phyloP scores from a whole-genome alignment of 2,797 vertebrate genomes.

The Platalea minor region DNA sequence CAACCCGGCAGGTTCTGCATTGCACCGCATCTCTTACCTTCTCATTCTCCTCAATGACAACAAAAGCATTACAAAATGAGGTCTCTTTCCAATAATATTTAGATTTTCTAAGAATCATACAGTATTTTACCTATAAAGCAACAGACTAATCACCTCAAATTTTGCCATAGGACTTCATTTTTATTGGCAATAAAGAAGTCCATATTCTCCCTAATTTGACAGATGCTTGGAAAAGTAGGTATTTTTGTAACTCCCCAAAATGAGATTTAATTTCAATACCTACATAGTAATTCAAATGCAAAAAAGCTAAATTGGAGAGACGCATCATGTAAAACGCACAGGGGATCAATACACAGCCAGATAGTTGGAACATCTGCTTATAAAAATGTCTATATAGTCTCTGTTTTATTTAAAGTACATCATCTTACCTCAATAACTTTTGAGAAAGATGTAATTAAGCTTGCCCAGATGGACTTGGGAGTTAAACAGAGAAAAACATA shows the following conservation, averaged over 20 bases:
- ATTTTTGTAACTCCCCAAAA: conserved; percentile 10
- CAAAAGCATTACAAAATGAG: background rate
- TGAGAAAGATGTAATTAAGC: conserved; percentile 27
- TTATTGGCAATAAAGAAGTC: background rate
- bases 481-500: background rate
- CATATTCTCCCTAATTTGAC: background rate
- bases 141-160: background rate
- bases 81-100: conserved; percentile 3
- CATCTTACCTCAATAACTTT: background rate
- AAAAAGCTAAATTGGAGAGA: conserved; percentile 51
- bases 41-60: background rate
- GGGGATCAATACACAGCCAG: conserved; percentile 34
- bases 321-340: background rate
- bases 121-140: background rate
- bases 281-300: conserved; percentile 34
- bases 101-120: background rate
- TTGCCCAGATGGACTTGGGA: background rate
- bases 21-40: background rate
- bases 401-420: conserved; percentile 12
- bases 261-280: conserved; percentile 42
- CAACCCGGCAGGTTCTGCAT: background rate
- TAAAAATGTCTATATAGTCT: background rate
- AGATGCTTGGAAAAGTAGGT: background rate
- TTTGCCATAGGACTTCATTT: background rate
- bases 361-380: conserved; percentile 27